Evolutionary conservation across 2,888 invertebrate genomes (phyloP).

Genomic region (Pristionchus fissidentatus): DNA sequence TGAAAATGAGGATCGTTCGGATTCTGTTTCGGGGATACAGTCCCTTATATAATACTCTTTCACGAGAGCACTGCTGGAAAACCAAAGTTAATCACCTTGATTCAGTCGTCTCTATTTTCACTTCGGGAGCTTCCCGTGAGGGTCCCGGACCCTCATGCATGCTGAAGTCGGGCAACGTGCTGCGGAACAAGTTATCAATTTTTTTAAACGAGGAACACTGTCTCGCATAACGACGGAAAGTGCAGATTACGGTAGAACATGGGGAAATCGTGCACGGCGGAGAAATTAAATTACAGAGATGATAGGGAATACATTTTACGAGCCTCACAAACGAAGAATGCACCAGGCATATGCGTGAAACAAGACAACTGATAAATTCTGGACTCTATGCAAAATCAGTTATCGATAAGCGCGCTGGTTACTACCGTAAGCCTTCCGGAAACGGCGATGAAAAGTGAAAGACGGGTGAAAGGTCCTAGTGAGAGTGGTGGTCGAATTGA

Average conservation of each 20-base stretch:
- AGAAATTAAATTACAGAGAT: background rate
- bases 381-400: background rate
- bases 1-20: no score
- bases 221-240: no score
- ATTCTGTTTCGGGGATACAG: no score
- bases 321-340: background rate
- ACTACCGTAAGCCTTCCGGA: background rate
- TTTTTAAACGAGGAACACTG: no score
- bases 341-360: background rate
- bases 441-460: background rate
- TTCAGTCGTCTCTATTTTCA: background rate
- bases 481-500: conserved; percentile 19
- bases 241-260: background rate
- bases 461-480: conserved; percentile 18
- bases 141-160: conserved; percentile 39
- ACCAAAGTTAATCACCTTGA: no score
- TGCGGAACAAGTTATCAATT: no score
- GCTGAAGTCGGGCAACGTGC: background rate
- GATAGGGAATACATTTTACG: background rate
- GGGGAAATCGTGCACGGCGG: conserved; percentile 7
- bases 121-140: conserved; percentile 3
- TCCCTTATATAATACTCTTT: no score
- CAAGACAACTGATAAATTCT: background rate
- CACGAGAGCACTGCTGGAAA: no score
- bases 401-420: background rate